phyloP scores from a whole-genome alignment of 2,113 vertebrate species.

The Sigmodon hispidus region DNA sequence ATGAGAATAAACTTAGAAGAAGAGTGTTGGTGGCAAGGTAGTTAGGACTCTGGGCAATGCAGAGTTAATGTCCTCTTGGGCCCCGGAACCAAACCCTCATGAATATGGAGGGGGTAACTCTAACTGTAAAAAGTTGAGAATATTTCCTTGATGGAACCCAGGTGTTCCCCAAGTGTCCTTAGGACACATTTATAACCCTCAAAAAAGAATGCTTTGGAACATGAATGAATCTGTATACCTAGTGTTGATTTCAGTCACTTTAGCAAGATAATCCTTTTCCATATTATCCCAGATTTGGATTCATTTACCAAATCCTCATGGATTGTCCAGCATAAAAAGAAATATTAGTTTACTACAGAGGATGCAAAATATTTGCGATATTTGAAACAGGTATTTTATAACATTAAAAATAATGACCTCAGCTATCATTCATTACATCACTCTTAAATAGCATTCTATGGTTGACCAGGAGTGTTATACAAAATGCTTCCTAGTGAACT shows the following conservation, averaged over 20 bases:
- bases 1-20: not conserved
- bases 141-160: not conserved
- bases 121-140: not conserved
- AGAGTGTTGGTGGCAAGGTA: not conserved
- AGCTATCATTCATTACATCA: not conserved
- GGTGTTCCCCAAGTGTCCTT: not conserved
- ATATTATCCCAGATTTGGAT: constrained; percentile 24
- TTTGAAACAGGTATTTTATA: not conserved
- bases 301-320: not conserved
- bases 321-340: not conserved
- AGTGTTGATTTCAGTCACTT: constrained; percentile 37
- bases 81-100: too few relatives aligned
- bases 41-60: not conserved
- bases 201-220: not conserved
- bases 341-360: constrained; percentile 14
- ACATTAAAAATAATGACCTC: not conserved
- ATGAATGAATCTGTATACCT: not conserved
- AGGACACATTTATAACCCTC: not conserved
- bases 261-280: not conserved
- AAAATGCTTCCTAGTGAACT: not conserved
- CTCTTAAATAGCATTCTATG: not conserved
- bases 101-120: not conserved
- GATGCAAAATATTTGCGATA: not conserved
- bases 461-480: not conserved
- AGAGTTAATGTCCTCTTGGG: not conserved